These are phyloP conservation scores for Ranitomeya imitator DNA, from an alignment of 2,113 vertebrate genomes.

Conservation along the genomic window DNA sequence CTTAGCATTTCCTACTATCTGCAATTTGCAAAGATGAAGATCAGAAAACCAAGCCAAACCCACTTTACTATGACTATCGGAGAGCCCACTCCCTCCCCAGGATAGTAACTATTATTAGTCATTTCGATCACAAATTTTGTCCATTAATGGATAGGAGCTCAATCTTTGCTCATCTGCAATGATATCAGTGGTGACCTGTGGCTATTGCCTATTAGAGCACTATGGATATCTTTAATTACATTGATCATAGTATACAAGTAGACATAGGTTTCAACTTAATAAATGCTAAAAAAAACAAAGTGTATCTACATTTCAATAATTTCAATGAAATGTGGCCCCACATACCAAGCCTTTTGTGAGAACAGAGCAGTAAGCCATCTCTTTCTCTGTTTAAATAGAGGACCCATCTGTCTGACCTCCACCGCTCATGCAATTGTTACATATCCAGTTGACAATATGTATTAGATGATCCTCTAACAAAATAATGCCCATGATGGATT, in stretches of 20 bases:
- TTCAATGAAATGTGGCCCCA: not conserved
- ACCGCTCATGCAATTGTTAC: not conserved
- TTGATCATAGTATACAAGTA: not conserved
- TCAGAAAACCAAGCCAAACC: not conserved
- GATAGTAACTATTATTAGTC: not conserved
- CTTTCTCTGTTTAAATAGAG: not conserved
- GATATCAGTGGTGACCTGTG: not conserved
- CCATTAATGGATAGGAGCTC: slow-evolving; percentile 6
- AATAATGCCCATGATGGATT: not conserved
- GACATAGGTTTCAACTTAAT: not conserved
- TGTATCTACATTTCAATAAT: not conserved
- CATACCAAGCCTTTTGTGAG: not conserved
- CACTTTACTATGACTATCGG: not conserved
- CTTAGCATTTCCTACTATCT: slow-evolving; percentile 13
- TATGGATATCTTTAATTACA: not conserved
- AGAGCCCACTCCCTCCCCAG: not conserved
- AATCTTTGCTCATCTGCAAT: slow-evolving; percentile 4
- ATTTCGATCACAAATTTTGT: not conserved
- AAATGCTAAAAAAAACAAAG: not conserved
- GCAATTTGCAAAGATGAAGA: not conserved
- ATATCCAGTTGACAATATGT: not conserved
- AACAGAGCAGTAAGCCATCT: not conserved
- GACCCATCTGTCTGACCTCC: not conserved
- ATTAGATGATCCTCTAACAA: not conserved
- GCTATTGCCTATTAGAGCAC: not conserved